These are phyloP conservation scores for Coleophora flavipennella DNA, from an alignment of 2,888 invertebrate genomes.

Conservation along the genomic window DNA sequence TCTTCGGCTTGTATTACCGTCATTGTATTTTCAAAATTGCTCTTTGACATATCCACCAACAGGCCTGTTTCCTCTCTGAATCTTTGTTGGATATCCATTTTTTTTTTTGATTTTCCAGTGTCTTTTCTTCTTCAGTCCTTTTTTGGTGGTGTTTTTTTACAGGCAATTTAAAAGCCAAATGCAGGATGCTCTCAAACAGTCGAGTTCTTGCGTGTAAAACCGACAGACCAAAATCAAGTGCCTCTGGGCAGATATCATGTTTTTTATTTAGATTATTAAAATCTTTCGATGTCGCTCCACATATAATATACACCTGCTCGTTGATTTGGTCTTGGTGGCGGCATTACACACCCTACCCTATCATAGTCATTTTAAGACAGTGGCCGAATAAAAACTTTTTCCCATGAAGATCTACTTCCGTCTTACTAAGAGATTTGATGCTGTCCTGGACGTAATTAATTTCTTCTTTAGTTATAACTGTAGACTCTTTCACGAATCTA, in stretches of 20 bases:
- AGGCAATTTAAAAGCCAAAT: no score
- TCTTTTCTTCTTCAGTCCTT: neutral
- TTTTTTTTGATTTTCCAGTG: slow-evolving; percentile 1
- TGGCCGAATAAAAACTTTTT: neutral
- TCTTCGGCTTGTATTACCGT: no score
- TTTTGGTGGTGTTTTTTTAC: slow-evolving; percentile 4
- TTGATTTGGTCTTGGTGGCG: slow-evolving; percentile 11
- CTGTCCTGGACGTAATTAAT: no score
- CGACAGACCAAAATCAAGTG: no score
- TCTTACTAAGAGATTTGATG: no score
- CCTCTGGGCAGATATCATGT: neutral
- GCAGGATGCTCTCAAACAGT: no score
- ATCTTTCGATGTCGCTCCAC: slow-evolving; percentile 8
- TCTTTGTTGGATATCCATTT: no score
- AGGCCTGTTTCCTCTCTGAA: no score
- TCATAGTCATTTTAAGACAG: slow-evolving; percentile 11
- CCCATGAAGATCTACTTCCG: no score
- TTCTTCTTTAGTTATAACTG: neutral
- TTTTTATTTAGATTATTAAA: slow-evolving; percentile 3
- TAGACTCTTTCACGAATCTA: neutral
- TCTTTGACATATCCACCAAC: no score
- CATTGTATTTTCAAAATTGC: no score
- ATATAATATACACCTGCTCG: slow-evolving; percentile 12
- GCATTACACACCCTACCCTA: slow-evolving; percentile 16
- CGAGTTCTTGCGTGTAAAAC: no score